These are phyloP conservation scores for Excalfactoria chinensis DNA, from an alignment of 2,113 vertebrate species.

Conservation along the genomic window DNA sequence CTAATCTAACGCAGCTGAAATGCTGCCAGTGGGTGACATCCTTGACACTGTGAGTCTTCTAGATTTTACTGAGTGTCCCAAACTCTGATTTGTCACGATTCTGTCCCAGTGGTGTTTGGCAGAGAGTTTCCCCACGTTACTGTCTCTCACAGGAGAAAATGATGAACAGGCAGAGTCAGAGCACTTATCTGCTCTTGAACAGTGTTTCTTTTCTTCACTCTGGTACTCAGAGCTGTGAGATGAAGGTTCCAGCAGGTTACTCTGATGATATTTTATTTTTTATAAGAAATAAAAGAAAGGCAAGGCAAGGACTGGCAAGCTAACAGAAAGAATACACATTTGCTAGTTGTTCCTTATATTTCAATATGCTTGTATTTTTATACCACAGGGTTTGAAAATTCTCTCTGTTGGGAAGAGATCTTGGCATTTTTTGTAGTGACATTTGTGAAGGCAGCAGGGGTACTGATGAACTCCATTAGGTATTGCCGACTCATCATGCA, in stretches of 20 bases:
- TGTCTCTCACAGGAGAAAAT: background rate
- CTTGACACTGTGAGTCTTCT: background rate
- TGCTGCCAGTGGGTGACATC: background rate
- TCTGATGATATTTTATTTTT: background rate
- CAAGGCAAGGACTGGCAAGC: background rate
- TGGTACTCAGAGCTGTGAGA: background rate
- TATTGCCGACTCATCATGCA: background rate
- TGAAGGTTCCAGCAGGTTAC: background rate
- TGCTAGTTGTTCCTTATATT: background rate
- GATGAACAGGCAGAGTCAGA: background rate
- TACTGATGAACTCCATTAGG: background rate
- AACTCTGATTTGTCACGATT: background rate
- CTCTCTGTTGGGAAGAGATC: background rate
- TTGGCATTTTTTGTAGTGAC: background rate
- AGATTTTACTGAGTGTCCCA: background rate
- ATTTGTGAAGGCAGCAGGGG: background rate
- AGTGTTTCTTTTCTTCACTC: background rate
- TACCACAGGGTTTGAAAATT: background rate
- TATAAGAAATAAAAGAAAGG: background rate
- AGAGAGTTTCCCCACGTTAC: background rate
- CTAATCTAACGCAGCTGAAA: background rate
- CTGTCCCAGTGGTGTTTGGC: background rate
- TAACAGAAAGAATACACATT: background rate
- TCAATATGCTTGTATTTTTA: background rate
- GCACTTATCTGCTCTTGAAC: background rate